A percentile compares a stretch with the other conserved stretches of the same genome.
Evolutionary conservation across 2,888 invertebrate species (phyloP).

Genomic region (Platycnemis pennipes): DNA sequence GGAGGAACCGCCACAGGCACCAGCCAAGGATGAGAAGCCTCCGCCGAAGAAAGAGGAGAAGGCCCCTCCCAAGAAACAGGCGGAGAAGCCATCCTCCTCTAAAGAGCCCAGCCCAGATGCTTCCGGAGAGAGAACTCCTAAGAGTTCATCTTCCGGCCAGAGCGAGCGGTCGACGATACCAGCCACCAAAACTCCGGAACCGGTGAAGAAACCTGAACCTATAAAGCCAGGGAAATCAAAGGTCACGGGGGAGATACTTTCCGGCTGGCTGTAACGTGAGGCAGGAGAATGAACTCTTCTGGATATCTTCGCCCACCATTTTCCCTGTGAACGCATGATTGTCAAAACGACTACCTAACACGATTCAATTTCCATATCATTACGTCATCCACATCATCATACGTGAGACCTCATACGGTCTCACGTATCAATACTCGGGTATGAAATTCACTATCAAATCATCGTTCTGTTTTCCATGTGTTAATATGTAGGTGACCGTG

Average conservation of each 20-base stretch:
- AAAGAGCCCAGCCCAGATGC: not conserved
- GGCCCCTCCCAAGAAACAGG: not conserved
- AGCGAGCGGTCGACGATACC: constrained; percentile 40
- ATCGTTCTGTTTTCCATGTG: not conserved
- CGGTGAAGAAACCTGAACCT: not conserved
- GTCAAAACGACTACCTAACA: not conserved
- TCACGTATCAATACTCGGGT: not conserved
- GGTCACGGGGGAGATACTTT: constrained; percentile 86
- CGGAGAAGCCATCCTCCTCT: not conserved
- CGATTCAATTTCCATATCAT: no score
- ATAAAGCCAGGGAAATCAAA: constrained; percentile 83
- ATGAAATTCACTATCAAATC: not conserved
- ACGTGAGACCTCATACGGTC: not conserved
- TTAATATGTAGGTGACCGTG: not conserved
- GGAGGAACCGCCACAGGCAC: not conserved
- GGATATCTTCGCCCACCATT: not conserved
- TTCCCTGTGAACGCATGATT: not conserved
- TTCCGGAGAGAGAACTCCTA: not conserved
- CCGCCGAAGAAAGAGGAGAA: not conserved
- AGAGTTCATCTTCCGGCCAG: constrained; percentile 24
- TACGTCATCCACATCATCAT: no score
- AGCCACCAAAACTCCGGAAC: constrained; percentile 2
- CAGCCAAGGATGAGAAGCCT: not conserved
- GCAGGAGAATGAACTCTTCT: not conserved
- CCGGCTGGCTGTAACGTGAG: constrained; percentile 85